phyloP scores from a whole-genome alignment of 1,140 invertebrate genomes.

The Oppia nitens region DNA sequence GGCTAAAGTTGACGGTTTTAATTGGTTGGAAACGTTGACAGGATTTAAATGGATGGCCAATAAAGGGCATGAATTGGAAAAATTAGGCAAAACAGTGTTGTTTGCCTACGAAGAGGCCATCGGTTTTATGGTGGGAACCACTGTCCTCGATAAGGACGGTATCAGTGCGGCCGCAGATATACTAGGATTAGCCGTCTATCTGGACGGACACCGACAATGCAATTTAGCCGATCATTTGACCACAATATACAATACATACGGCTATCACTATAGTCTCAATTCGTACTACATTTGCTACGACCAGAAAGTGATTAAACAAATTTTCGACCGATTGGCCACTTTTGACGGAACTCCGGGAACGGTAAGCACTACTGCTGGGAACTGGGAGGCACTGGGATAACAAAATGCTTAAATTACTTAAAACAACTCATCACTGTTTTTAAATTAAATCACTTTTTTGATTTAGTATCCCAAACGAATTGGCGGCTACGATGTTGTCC shows the following conservation, averaged over 20 bases:
- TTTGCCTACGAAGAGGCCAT: conserved; percentile 80
- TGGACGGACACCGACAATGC: conserved; percentile 40
- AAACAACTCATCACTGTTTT: too few relatives aligned
- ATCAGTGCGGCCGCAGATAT: conserved; percentile 61
- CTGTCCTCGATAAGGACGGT: conserved; percentile 88
- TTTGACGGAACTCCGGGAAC: conserved; percentile 41
- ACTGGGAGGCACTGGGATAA: too few relatives aligned
- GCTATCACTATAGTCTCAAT: conserved; percentile 64
- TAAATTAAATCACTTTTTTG: conserved; percentile 5
- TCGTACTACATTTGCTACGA: conserved; percentile 79
- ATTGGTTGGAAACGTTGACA: conserved; percentile 87
- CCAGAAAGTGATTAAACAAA: conserved; percentile 43
- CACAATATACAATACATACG: conserved; percentile 58
- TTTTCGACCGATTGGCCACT: conserved; percentile 69
- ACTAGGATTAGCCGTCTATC: conserved; percentile 57
- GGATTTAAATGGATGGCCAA: conserved; percentile 99
- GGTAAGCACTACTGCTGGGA: too few relatives aligned
- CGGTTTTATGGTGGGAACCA: conserved; percentile 74
- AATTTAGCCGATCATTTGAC: conserved; percentile 46
- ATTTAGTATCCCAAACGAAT: conserved; percentile 5
- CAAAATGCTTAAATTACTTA: too few relatives aligned
- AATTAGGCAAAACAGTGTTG: conserved; percentile 50
- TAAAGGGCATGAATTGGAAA: conserved; percentile 47
- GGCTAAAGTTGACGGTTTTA: conserved; percentile 57
- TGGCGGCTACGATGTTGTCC: conserved; percentile 45